These are phyloP conservation scores for Hiodon tergisus DNA, from an alignment of 2,113 vertebrate genomes.

Conservation along the genomic window DNA sequence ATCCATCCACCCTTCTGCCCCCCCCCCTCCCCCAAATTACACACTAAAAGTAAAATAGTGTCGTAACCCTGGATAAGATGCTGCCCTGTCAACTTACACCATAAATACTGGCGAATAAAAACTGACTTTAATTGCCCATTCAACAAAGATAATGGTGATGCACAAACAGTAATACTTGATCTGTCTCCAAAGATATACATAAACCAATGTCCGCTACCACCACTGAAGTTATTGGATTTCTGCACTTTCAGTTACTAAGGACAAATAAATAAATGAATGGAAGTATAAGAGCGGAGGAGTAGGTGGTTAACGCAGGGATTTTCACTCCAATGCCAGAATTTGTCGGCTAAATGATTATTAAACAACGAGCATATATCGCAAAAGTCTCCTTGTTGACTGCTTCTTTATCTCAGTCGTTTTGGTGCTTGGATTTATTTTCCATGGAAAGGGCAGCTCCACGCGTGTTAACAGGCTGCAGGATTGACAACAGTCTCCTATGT, in stretches of 20 bases:
- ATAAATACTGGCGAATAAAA: constrained; percentile 52
- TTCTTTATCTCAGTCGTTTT: too few species aligned
- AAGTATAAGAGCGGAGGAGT: constrained; percentile 14
- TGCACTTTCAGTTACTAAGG: constrained; percentile 50
- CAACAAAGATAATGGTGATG: constrained; percentile 70
- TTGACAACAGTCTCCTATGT: too few species aligned
- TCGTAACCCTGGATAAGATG: constrained; percentile 52
- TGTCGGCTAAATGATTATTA: too few species aligned
- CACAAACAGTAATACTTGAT: constrained; percentile 65
- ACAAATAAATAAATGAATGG: constrained; percentile 32
- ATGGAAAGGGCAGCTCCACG: too few species aligned
- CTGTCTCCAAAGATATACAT: constrained; percentile 33
- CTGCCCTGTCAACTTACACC: constrained; percentile 58
- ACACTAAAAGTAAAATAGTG: constrained; percentile 39
- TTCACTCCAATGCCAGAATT: too few species aligned
- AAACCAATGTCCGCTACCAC: constrained; percentile 51
- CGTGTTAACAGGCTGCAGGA: too few species aligned
- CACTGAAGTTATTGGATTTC: constrained; percentile 55
- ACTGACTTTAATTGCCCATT: constrained; percentile 57
- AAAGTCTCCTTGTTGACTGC: too few species aligned
- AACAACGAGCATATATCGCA: too few species aligned
- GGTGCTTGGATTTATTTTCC: too few species aligned
- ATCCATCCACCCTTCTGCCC: too few species aligned
- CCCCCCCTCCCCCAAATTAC: too few species aligned
- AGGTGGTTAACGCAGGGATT: neutral